phyloP scores from a whole-genome alignment of 2,113 vertebrate genomes.

The Takifugu flavidus region DNA sequence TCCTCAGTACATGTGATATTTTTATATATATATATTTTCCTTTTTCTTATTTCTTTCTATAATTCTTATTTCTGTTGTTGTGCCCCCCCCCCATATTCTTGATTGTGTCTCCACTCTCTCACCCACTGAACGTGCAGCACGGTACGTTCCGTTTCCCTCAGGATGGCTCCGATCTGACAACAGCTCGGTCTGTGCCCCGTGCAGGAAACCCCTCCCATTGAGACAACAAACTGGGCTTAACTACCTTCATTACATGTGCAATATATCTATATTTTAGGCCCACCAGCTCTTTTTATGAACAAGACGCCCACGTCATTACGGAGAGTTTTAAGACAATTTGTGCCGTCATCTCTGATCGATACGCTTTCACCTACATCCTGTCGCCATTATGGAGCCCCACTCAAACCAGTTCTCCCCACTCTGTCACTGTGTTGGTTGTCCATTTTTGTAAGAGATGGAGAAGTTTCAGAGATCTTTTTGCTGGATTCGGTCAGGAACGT shows the following conservation, averaged over 20 bases:
- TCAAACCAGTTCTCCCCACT: constrained; percentile 12
- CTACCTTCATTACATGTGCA: background rate
- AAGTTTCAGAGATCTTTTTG: background rate
- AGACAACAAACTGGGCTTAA: constrained; percentile 13
- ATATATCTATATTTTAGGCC: constrained; percentile 10
- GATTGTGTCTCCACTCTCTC: constrained; percentile 3
- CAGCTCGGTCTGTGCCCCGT: constrained; percentile 40
- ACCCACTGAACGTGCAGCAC: constrained; percentile 40
- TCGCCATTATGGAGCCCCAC: constrained; percentile 3
- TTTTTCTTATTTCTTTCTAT: too few species aligned
- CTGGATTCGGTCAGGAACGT: constrained; percentile 30
- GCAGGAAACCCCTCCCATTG: constrained; percentile 75
- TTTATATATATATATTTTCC: too few species aligned
- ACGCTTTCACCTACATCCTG: background rate
- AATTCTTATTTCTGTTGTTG: too few species aligned
- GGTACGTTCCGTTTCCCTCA: constrained; percentile 43
- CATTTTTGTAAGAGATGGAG: constrained; percentile 20
- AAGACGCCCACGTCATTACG: background rate
- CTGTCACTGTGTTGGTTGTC: constrained; percentile 32
- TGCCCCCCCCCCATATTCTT: background rate
- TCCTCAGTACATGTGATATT: too few species aligned
- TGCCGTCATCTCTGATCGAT: background rate
- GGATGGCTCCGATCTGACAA: constrained; percentile 69
- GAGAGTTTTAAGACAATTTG: background rate
- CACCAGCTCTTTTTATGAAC: background rate